Conservation (phyloP, 2,113 vertebrate species). For the Phocoena sinus region DNA sequence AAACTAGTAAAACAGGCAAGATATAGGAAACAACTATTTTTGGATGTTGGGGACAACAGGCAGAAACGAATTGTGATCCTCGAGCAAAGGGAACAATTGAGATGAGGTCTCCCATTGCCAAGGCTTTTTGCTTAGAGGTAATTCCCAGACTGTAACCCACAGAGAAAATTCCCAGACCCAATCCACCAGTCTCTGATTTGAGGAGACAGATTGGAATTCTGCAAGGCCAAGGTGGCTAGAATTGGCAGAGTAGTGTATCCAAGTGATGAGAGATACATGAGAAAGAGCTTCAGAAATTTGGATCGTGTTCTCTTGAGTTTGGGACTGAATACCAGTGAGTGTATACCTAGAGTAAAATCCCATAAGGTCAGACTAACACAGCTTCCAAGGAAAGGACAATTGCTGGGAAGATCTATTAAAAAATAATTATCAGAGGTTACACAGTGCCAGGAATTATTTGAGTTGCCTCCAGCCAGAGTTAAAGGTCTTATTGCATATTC, state of each 20-base stretch:
- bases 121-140: background rate
- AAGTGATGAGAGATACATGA: background rate
- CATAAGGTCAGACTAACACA: background rate
- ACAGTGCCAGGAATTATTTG: background rate
- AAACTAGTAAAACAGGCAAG: background rate
- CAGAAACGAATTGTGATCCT: too few relatives aligned
- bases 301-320: background rate
- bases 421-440: background rate
- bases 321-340: background rate
- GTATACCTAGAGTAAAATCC: background rate
- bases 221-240: background rate
- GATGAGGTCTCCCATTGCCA: background rate
- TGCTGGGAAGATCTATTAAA: background rate
- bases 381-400: background rate
- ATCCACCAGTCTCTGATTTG: background rate
- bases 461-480: background rate
- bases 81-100: background rate
- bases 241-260: background rate
- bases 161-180: background rate
- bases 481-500: background rate
- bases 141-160: background rate
- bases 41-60: background rate
- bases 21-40: background rate
- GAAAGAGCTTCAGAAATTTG: background rate
- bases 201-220: background rate